Conservation (phyloP, 2,888 invertebrate species). For the Drosophila hawaiiensis region DNA sequence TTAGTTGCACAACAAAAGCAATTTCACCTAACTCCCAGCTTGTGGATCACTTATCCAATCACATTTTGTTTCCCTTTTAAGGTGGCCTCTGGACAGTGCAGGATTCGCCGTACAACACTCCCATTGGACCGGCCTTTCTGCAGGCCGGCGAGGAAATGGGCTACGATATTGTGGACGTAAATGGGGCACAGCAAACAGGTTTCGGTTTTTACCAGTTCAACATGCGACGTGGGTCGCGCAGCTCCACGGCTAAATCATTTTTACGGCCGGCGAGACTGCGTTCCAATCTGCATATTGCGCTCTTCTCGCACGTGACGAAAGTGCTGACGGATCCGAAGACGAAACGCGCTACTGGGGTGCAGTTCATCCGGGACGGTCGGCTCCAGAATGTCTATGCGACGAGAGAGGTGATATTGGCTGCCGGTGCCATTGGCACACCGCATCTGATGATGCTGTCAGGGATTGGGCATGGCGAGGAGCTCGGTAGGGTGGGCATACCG, state of each 20-base stretch:
- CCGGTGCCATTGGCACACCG: conserved; percentile 96
- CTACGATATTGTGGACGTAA: conserved; percentile 93
- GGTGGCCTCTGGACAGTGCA: conserved; percentile 85
- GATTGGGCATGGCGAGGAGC: conserved; percentile 91
- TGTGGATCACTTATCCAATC: no score
- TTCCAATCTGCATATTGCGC: conserved; percentile 92
- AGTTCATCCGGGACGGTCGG: conserved; percentile 89
- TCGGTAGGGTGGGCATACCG: conserved; percentile 90
- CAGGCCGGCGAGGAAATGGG: conserved; percentile 97
- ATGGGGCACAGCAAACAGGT: conserved; percentile 94
- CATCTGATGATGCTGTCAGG: conserved; percentile 97
- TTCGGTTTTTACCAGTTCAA: conserved; percentile 95
- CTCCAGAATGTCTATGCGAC: conserved; percentile 85
- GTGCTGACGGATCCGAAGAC: conserved; percentile 90
- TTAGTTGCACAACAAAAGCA: background rate
- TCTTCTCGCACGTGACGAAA: conserved; percentile 92
- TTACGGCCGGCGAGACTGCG: conserved; percentile 91
- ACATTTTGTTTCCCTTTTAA: conserved; percentile 62
- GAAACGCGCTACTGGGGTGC: conserved; percentile 92
- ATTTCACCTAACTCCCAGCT: no score
- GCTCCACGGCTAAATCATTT: conserved; percentile 94
- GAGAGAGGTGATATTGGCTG: conserved; percentile 85
- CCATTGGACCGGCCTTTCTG: conserved; percentile 93
- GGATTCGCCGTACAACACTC: conserved; percentile 87
- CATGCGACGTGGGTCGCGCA: conserved; percentile 93